Evolutionary conservation across 2,113 vertebrate genomes (phyloP).

Genomic region (Psephotus haematonotus): DNA sequence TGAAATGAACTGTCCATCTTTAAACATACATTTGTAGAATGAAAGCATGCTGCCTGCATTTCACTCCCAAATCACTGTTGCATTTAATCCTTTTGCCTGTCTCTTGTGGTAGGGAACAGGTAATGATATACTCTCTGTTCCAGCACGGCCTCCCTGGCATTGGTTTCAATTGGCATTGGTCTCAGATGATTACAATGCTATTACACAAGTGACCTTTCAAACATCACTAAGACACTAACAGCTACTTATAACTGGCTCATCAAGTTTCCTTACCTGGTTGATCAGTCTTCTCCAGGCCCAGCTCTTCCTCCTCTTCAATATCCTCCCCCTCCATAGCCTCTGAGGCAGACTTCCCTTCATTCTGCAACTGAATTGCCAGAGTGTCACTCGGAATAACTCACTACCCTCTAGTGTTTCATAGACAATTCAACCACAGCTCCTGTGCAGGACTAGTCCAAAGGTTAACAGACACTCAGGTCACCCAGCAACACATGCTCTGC

Average conservation of each 20-base stretch:
- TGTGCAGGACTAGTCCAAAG: not conserved
- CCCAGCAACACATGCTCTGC: not conserved
- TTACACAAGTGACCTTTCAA: not conserved
- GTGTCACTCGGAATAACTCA: not conserved
- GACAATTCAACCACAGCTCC: not conserved
- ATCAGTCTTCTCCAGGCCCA: slow-evolving; percentile 22
- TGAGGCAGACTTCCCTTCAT: slow-evolving; percentile 61
- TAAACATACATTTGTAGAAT: not conserved
- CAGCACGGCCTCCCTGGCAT: not conserved
- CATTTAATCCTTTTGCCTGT: not conserved
- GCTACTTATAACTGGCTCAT: not conserved
- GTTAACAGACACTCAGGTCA: not conserved
- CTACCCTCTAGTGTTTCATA: not conserved
- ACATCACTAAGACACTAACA: not conserved
- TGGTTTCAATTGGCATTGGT: not conserved
- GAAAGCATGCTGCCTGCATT: not conserved
- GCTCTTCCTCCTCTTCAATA: slow-evolving; percentile 70
- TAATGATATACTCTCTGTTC: not conserved
- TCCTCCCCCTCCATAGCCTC: slow-evolving; percentile 70
- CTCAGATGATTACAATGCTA: not conserved
- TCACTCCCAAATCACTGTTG: not conserved
- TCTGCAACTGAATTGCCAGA: slow-evolving; percentile 62
- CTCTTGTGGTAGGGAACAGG: not conserved
- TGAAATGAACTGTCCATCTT: not conserved
- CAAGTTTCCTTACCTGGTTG: slow-evolving; percentile 51